These are phyloP conservation scores for Cerastoderma edule DNA, from an alignment of 2,888 invertebrate species.

Conservation along the genomic window DNA sequence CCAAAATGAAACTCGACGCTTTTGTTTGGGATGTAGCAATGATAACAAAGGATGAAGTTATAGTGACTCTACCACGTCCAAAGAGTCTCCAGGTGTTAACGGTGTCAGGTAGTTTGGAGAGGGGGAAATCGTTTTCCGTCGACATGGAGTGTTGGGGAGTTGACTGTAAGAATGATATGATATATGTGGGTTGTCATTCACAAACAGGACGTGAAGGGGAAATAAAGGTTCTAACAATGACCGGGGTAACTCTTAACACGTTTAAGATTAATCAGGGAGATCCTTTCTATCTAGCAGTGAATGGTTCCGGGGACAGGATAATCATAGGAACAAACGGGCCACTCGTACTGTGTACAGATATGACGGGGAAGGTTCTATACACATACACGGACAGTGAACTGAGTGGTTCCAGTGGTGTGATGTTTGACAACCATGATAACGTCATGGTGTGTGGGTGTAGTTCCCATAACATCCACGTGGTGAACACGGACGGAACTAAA, in stretches of 20 bases:
- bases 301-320: background rate
- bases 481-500: no score
- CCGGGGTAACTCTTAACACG: background rate
- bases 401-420: no score
- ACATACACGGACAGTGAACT: no score
- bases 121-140: background rate
- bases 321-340: background rate
- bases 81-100: background rate
- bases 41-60: background rate
- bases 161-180: background rate
- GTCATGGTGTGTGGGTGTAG: no score
- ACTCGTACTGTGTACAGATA: no score
- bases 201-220: no score
- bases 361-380: no score
- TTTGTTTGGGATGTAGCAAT: background rate
- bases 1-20: background rate
- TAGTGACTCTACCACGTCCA: background rate
- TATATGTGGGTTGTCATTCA: background rate
- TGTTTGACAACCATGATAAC: no score
- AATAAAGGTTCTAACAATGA: conserved; percentile 1
- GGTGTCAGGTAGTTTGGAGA: background rate
- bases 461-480: no score
- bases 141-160: background rate
- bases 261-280: background rate
- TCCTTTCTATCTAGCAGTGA: background rate